A percentile compares a stretch with the other conserved stretches of the same genome.
These are phyloP conservation scores for Pachycephus smyrnensis DNA, from an alignment of 2,888 invertebrate species.

Conservation along the genomic window DNA sequence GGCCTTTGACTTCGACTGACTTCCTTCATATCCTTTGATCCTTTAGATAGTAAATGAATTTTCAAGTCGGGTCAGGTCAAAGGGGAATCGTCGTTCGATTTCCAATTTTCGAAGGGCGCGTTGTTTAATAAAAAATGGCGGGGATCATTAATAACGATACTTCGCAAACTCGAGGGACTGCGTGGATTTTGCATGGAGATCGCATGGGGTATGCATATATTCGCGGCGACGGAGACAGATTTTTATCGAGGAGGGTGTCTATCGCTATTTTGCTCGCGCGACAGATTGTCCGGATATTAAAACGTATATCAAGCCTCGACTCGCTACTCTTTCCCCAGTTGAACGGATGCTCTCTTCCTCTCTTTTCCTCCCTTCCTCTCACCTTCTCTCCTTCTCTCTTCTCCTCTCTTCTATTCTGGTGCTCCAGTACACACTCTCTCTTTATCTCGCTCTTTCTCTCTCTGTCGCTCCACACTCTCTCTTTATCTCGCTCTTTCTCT, in stretches of 20 bases:
- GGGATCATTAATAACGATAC: background rate
- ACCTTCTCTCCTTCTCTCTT: background rate
- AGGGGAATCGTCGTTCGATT: background rate
- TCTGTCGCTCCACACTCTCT: conserved; percentile 1
- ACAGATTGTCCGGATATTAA: conserved; percentile 42
- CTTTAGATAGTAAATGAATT: background rate
- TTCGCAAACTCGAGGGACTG: background rate
- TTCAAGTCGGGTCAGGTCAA: background rate
- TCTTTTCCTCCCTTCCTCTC: too few species aligned
- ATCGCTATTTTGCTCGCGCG: conserved; percentile 13
- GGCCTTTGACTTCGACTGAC: background rate
- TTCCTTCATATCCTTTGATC: background rate
- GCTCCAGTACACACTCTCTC: background rate
- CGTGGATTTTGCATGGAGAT: background rate
- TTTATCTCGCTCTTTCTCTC: conserved; percentile 3
- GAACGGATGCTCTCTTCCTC: conserved; percentile 16
- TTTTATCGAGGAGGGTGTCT: conserved; percentile 1
- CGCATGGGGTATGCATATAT: background rate
- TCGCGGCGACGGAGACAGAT: background rate
- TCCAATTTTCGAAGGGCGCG: background rate
- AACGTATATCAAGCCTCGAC: conserved; percentile 33
- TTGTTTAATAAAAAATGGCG: background rate
- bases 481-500: background rate
- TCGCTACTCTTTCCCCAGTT: background rate
- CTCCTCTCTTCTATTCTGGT: background rate